Evolutionary conservation across 2,113 vertebrate species (phyloP), one percentile per base, ranked within the genome.

Genomic region (Tympanuchus pallidicinctus): DNA sequence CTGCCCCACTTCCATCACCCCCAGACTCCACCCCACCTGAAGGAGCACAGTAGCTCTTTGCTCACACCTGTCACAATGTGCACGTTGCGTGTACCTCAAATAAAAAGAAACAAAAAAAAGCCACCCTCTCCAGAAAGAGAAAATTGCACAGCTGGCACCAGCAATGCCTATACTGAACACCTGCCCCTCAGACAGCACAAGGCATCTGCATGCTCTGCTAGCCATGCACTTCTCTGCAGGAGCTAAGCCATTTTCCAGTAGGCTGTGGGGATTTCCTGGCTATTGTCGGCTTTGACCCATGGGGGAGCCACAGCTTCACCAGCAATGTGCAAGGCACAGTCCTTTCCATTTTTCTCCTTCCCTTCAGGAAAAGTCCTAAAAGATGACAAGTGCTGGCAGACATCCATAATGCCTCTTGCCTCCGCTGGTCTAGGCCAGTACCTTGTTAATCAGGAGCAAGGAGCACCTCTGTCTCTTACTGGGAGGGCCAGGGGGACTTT

Each of bases 41-140:
- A 92, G 90, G 64, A 95, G 84, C 38, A 88, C 96, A 96, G 96
- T 93, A 97, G 96, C 96, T 96, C 92, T 97, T 90, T 96, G 95
- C 96, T 96, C 93, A 94, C 92, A 60, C 92, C 83, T 88, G 45
- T 89, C 84, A 94, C 90, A 92, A 80, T 87, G 76, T 91, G 93
- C 91, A 83, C 77, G 25, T 72, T 80, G 88, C 76, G 96, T 95
- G 84, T 92, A 93, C 89, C 88, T 92, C 87, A 89, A 91, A 87
- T 74, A 27, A 66, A 86, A 86, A 43, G 4, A 59, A n/a, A 19
- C n/a, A 52, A 27, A 54, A 66, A 27, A 80, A 27, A 90, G 52
- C 77, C 4, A 2, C 60, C 77, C 93, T 95, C 84, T 86, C 82
- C 76, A 75, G 86, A 90, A 81, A 89, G 54, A 89, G 61, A 67